Evolutionary conservation across 1,140 invertebrate genomes (phyloP), one percentile per base, ranked within the genome.

Genomic region (Drosophila lacteicornis): DNA sequence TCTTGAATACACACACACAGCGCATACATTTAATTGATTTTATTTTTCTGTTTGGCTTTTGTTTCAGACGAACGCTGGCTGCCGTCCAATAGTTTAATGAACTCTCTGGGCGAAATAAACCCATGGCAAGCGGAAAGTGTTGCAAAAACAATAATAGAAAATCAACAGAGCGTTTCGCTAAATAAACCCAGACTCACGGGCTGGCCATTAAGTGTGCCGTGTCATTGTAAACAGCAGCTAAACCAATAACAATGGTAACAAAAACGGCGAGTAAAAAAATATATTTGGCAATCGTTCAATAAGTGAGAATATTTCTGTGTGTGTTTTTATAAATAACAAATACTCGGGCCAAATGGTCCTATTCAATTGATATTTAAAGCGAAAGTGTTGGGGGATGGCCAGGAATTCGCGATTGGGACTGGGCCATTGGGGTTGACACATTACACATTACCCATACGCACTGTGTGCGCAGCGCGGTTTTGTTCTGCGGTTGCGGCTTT

Each of bases 111-210:
- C 13, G 50, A 62, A 65, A 70, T 62, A 61, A 66, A 59, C 56
- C 45, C 27, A 59, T 30, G 58, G 47, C 33, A 40, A 60, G 40
- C 57, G 66, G 8, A 62, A 62, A 56, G 47, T 60, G 59, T 79
- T 46, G 75, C 66, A 69, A 87, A 67, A 74, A 67, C 65, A 80
- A 83, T 83, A 87, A 80, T 88, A 88, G 79, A 87, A 75, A 77
- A 77, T 88, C 80, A 77, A 83, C 84, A 83, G 66, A 84, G 67
- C 81, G 80, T 60, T 62, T 71, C 57, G 68, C 80, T 77, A 80
- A 74, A 83, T 76, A 86, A 87, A 80, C 83, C 67, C 49, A 55
- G 78, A 81, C 71, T 65, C 66, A 70, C 51, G 65, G 70, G 40
- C 70, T 74, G 74, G 60, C 59, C 75, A 76, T 77, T 71, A 86